Base-by-base conservation (phyloP, 2,888 invertebrate genomes). In the Drosophila subsilvestris region DNA sequence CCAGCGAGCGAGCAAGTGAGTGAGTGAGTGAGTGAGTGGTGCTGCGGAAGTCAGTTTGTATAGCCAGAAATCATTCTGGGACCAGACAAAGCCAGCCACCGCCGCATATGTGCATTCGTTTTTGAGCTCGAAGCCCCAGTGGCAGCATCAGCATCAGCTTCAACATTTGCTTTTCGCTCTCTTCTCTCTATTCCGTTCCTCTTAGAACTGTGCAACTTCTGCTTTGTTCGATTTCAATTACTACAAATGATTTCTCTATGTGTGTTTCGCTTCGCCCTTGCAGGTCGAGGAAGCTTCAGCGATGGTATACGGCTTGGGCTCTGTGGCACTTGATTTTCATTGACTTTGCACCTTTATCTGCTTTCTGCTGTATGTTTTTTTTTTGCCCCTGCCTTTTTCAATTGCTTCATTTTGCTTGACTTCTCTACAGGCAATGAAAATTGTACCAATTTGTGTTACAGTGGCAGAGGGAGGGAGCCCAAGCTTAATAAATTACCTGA, bases 171-270 rank as follows among this genome's bases (percentile, higher is more conserved):
- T 17, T 56, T 43, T 18, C 43, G 7, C n/a, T 25, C n/a, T 25
- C 10, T 50, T 44, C 18, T 27, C 37, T 1, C 37, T 1, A 37
- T 45, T 55, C 20, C 50, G n/a, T 45, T 55, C 20, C 50, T 53
- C 47, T 48, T 54, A 63, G 57, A 53, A 58, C 55, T 50, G 57
- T 53, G 66, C 53, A 63, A 83, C 66, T 79, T 63, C 65, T 75
- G 72, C 69, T 75, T 86, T 87, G 85, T 75, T 86, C 75, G 76
- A 74, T 89, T 89, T 85, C 89, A 85, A 89, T 85, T 85, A 85
- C 87, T 85, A 75, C 79, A 89, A 85, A 89, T 89, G 79, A 81
- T 76, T 78, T 85, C 74, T 68, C 49, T 60, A 29, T 44, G 54
- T 65, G 55, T 73, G 27, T 55, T 51, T 61, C 55, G 18, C 55